A percentile compares a stretch with the other conserved stretches of the same genome.
These are phyloP conservation scores for Pao palembangensis DNA, from an alignment of 2,113 vertebrate genomes.

Conservation along the genomic window DNA sequence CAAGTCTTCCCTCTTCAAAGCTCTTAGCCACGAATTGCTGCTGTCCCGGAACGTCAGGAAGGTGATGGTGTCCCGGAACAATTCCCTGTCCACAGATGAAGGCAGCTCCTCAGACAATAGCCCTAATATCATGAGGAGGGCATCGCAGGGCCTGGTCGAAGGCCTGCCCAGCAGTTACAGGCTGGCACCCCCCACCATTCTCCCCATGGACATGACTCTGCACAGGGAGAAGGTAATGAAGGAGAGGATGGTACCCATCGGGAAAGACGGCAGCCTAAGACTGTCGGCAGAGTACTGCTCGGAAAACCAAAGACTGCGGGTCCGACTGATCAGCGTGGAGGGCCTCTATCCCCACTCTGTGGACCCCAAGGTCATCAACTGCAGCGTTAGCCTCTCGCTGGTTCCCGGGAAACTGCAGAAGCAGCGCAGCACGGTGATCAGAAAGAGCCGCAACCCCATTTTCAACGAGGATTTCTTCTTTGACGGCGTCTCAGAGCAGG, in stretches of 20 bases:
- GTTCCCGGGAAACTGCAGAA: conserved; percentile 82
- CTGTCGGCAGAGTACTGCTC: conserved; percentile 81
- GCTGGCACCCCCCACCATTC: conserved; percentile 68
- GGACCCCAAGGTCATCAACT: conserved; percentile 81
- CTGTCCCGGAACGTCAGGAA: conserved; percentile 74
- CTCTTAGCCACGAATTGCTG: conserved; percentile 78
- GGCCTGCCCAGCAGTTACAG: conserved; percentile 59
- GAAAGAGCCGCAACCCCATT: conserved; percentile 85
- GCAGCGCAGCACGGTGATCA: conserved; percentile 83
- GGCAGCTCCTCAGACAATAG: conserved; percentile 89
- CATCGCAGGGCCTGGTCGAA: conserved; percentile 74
- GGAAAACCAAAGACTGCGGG: conserved; percentile 76
- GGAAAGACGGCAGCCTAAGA: conserved; percentile 75
- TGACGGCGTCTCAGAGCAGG: conserved; percentile 77
- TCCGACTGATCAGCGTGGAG: conserved; percentile 83
- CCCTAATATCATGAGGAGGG: conserved; percentile 78
- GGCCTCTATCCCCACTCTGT: conserved; percentile 73
- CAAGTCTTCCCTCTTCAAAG: conserved; percentile 74
- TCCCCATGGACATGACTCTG: conserved; percentile 68
- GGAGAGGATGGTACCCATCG: conserved; percentile 77
- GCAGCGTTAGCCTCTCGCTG: conserved; percentile 80
- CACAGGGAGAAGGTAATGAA: conserved; percentile 75
- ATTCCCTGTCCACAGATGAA: conserved; percentile 86
- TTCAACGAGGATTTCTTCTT: conserved; percentile 92
- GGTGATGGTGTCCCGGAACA: conserved; percentile 74